Conservation (phyloP, 2,888 invertebrate genomes). For the Anticlea derivata region DNA sequence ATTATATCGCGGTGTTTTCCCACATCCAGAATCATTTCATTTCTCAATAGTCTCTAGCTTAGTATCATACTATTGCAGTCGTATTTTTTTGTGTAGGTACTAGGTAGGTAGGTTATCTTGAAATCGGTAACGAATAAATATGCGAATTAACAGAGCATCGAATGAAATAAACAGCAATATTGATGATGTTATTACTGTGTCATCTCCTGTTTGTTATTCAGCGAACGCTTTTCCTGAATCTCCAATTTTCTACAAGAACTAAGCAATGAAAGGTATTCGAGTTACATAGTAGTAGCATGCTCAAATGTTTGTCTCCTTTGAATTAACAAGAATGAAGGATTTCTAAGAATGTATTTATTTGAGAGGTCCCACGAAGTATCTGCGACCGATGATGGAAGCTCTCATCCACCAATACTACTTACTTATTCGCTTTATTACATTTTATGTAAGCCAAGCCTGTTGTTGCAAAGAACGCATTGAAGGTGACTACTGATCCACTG, state of each 20-base stretch:
- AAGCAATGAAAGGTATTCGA: conserved; percentile 67
- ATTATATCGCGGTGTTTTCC: neutral
- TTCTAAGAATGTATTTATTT: neutral
- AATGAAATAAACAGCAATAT: conserved; percentile 15
- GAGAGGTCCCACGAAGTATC: neutral
- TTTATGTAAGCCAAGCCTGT: conserved; percentile 30
- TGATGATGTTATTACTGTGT: conserved; percentile 37
- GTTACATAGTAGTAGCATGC: conserved; percentile 42
- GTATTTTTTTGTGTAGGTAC: too few relatives aligned
- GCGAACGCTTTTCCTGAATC: conserved; percentile 51
- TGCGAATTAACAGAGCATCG: too few relatives aligned
- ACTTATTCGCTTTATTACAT: conserved; percentile 16
- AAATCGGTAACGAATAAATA: too few relatives aligned
- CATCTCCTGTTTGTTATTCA: conserved; percentile 47
- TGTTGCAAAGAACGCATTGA: conserved; percentile 24
- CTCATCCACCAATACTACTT: neutral
- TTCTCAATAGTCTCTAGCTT: conserved; percentile 3
- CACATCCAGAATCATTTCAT: conserved; percentile 1
- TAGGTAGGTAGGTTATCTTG: too few relatives aligned
- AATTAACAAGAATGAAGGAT: conserved; percentile 30
- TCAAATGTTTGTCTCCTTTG: conserved; percentile 25
- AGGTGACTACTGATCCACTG: conserved; percentile 39
- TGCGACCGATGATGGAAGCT: neutral
- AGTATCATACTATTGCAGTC: too few relatives aligned
- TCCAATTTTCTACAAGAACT: conserved; percentile 49